phyloP scores from a whole-genome alignment of 1,140 invertebrate genomes.

The Harlomillsia oculata region DNA sequence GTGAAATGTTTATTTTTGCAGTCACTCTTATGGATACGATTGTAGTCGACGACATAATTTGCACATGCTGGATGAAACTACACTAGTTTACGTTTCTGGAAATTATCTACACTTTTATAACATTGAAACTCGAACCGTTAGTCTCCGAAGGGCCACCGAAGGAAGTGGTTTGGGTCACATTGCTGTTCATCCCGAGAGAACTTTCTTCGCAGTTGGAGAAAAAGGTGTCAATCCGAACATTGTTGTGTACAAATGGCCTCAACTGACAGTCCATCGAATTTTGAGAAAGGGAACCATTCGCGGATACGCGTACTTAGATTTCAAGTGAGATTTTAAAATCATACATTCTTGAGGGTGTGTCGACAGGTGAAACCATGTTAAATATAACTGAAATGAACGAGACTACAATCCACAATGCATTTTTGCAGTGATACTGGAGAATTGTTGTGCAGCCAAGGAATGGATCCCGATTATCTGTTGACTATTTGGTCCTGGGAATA shows the following conservation, averaged over 20 bases:
- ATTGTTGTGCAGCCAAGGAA: conserved; percentile 68
- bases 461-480: conserved; percentile 71
- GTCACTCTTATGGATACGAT: conserved; percentile 79
- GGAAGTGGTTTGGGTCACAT: conserved; percentile 70
- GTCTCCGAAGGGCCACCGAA: conserved; percentile 58
- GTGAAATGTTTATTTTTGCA: conserved; percentile 36
- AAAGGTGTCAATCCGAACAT: conserved; percentile 59
- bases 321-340: conserved; percentile 51
- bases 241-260: conserved; percentile 72
- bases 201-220: conserved; percentile 67
- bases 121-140: conserved; percentile 51
- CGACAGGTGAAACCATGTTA: too few species aligned
- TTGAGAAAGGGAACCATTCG: conserved; percentile 60
- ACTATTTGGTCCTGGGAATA: conserved; percentile 79
- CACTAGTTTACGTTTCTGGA: conserved; percentile 65
- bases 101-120: conserved; percentile 69
- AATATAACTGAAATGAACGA: too few species aligned
- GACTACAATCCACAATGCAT: too few species aligned
- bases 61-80: conserved; percentile 57
- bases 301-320: conserved; percentile 62
- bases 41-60: conserved; percentile 70
- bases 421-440: conserved; percentile 59
- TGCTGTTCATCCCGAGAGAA: conserved; percentile 57
- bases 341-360: too few species aligned
- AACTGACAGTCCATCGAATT: conserved; percentile 58